Conservation (phyloP, 2,888 invertebrate genomes). For the Athetis lepigone region DNA sequence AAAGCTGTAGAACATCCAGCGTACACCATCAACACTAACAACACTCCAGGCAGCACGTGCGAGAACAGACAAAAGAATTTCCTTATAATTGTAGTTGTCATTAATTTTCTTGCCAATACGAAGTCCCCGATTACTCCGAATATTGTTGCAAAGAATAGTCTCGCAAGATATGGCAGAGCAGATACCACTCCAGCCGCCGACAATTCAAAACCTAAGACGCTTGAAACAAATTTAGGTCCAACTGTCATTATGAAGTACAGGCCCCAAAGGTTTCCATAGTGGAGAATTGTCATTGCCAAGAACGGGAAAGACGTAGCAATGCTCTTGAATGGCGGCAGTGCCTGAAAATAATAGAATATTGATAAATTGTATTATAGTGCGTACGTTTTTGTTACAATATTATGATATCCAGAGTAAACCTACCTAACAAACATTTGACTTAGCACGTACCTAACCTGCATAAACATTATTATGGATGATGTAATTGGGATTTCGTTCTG, state of each 20-base stretch:
- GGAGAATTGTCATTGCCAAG: constrained; percentile 92
- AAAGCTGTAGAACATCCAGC: constrained; percentile 91
- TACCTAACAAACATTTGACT: constrained; percentile 36
- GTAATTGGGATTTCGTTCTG: constrained; percentile 53
- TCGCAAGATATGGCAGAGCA: constrained; percentile 93
- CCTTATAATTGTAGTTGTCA: constrained; percentile 88
- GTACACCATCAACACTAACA: constrained; percentile 90
- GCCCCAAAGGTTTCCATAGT: constrained; percentile 95
- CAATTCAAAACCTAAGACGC: constrained; percentile 93
- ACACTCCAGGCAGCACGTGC: constrained; percentile 88
- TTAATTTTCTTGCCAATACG: constrained; percentile 83
- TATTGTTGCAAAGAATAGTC: constrained; percentile 92
- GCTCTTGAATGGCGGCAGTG: constrained; percentile 92
- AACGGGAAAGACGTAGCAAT: constrained; percentile 93
- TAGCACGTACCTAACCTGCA: constrained; percentile 12
- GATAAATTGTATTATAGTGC: constrained; percentile 3
- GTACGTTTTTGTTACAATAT: constrained; percentile 40
- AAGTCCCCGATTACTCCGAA: constrained; percentile 93
- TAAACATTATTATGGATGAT: constrained; percentile 47
- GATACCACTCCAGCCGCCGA: constrained; percentile 93
- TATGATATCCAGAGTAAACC: constrained; percentile 39
- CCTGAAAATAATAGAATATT: constrained; percentile 81
- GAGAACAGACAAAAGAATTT: constrained; percentile 92
- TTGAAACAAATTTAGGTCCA: constrained; percentile 94
- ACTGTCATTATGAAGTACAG: constrained; percentile 94